Evolutionary conservation across 2,797 vertebrate genomes (phyloP), one percentile per base, ranked within the genome.

Genomic region (Pampus argenteus): DNA sequence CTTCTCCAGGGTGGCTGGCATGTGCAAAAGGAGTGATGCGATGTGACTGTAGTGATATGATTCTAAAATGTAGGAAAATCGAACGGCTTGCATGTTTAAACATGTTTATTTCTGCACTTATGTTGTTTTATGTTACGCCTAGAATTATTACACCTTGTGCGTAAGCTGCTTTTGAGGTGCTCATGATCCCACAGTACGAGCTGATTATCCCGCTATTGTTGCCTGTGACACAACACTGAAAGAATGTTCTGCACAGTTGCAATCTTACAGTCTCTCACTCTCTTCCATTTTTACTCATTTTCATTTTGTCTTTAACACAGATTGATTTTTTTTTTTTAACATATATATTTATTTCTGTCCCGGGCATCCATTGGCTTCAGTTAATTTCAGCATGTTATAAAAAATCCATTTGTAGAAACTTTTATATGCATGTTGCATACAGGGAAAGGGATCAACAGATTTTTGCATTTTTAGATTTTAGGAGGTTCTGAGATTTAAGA

Each of bases 121-220:
- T n/a, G n/a, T n/a, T n/a, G n/a, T n/a, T 20, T 48, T 38, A 52
- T 62, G 64, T 48, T 1, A 58, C 4, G 38, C 50, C 45, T 48
- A 17, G 3, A 50, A 28, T 48, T 54, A 36, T 34, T 42, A 9
- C 29, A 51, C n/a, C 25, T 45, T 23, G 7, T 11, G 11, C 38
- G 26, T 15, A 52, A 44, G 6, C 38, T 38, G 31, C 42, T 67
- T 69, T 59, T 18, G 15, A 49, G 49, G 61, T 47, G 17, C 23
- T 13, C 71, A 31, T 60, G 45, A 69, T 56, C 9, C 17, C 47
- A 18, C 8, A 13, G 11, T 34, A 18, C 0, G 1, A 67, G 18
- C 31, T 14, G 17, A 63, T 65, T 68, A 45, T 49, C 50, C 45
- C 22, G 20, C 47, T 45, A 7, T 38, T 57, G 31, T 58, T 70